Evolutionary conservation across 2,797 vertebrate genomes (phyloP), one percentile per base, ranked within the genome.

Genomic region (Falco cherrug): DNA sequence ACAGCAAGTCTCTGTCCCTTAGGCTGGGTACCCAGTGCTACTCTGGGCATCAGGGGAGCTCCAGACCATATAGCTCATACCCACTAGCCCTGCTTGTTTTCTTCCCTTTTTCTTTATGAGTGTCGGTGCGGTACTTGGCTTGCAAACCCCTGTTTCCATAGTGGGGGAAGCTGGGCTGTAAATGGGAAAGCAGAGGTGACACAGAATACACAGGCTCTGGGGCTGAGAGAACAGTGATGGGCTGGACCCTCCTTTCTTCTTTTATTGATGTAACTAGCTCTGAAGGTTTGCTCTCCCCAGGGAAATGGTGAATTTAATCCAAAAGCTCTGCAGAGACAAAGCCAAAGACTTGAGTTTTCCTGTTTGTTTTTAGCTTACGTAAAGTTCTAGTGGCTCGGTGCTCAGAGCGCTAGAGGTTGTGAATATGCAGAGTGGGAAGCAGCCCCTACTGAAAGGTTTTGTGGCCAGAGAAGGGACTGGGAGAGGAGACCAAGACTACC

Each of bases 61-160:
- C 43, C 33, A 56, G 39, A 17, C 16, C 1, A 0, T 26, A 20
- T 10, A 10, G 39, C 19, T 13, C 1, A 0, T 24, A 20, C 9
- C 10, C 20, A 59, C 20, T 25, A 59, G 13, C 31, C 25, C 7
- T 2, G 0, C 45, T 37, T 56, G 17, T 65, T n/a, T 60, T 65
- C 33, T 45, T 28, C 10, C 25, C 18, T 28, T 70, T 80, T 71
- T 54, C 48, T 57, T 73, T 80, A 65, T 63, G 31, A 31, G 14
- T 43, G 16, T 29, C 35, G 24, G 19, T 57, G 65, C 29, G 33
- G 29, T 12, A 41, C 10, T 26, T 20, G 68, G 22, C 53, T 63
- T 73, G 48, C 35, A 74, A 77, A 11, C 3, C 18, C 6, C 31
- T 19, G 6, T 26, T 74, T 68, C 61, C 3, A 1, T 21, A 67